Base-by-base conservation (phyloP, 64 coral and sea anemone genomes). In the Actinia equina region DNA sequence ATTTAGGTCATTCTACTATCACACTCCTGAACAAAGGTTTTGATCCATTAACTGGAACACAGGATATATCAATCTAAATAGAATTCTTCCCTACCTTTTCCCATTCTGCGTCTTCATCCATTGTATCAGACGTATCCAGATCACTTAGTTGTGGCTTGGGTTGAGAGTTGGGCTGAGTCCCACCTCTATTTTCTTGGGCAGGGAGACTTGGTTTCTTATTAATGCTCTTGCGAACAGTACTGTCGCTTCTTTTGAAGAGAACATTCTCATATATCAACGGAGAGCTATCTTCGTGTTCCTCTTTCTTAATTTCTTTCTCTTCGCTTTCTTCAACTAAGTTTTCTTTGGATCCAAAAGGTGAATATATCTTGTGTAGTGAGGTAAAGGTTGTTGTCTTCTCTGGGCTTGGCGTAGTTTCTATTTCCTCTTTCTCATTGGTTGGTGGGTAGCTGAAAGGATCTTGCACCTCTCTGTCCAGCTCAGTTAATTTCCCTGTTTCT, bases 241-340 rank as follows among this genome's bases (percentile, higher is more conserved):
- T 57, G 23, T 90, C 94, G 7, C 85, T 85, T 62, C 51, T 89
- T 60, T 91, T 92, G 42, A 99, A 99, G 61, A 99, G 82, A 59
- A 99, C 97, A 89, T 99, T 99, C 52, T 99, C 97, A 27, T 99
- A 99, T 63, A 95, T 80, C 60, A 99, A 86, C 43, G 97, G 84
- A 82, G 90, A 82, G n/a, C 84, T 59, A 1, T 49, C 58, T 54
- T 92, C 90, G 4, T 79, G 11, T 74, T 74, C 8, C 69, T 74
- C 69, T 57, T 94, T 55, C 1, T 85, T 61, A 15, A 30, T 49
- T 7, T 43, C 59, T 42, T 88, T 51, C 23, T 57, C 79, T 22
- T 53, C 57, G 44, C 17, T 44, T 63, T 83, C 88, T 17, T 78
- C 83, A 7, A 71, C 84, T 25, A 96, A 74, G 49, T 90, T 79